Evolutionary conservation across 2,797 vertebrate genomes (phyloP).

Genomic region (Petrocephalus sullivani): DNA sequence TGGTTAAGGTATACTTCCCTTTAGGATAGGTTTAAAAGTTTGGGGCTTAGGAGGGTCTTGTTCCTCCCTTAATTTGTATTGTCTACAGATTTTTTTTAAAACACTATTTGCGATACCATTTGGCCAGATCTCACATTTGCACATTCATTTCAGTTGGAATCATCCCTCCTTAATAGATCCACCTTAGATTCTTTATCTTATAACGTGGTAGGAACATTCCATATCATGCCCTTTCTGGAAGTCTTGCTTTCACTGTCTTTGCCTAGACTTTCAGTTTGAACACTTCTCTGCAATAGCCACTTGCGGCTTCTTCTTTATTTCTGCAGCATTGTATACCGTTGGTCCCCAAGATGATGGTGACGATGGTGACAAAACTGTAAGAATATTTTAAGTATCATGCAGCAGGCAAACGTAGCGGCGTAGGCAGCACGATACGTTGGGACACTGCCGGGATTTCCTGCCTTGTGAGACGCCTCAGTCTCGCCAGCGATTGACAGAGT

Average conservation of each 20-base stretch:
- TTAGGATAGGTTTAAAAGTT: not conserved
- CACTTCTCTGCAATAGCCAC: not conserved
- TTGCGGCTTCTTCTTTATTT: not conserved
- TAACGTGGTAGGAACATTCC: not conserved
- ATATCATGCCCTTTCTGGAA: not conserved
- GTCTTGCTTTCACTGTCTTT: not conserved
- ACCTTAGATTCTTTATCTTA: not conserved
- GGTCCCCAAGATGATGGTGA: too few relatives aligned
- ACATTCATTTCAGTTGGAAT: not conserved
- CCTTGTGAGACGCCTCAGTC: too few relatives aligned
- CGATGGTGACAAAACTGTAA: too few relatives aligned
- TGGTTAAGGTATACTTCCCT: not conserved
- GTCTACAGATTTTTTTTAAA: not conserved
- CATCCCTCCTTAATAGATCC: not conserved
- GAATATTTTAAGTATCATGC: too few relatives aligned
- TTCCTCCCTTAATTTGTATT: not conserved
- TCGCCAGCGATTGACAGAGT: too few relatives aligned
- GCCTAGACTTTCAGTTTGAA: not conserved
- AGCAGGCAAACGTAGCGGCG: too few relatives aligned
- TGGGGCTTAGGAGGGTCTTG: not conserved
- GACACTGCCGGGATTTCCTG: too few relatives aligned
- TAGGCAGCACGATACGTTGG: too few relatives aligned
- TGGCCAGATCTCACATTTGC: not conserved
- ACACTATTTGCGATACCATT: not conserved
- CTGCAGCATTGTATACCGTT: not conserved